phyloP scores from a whole-genome alignment of 2,113 vertebrate species.

The Cebidichthys violaceus region DNA sequence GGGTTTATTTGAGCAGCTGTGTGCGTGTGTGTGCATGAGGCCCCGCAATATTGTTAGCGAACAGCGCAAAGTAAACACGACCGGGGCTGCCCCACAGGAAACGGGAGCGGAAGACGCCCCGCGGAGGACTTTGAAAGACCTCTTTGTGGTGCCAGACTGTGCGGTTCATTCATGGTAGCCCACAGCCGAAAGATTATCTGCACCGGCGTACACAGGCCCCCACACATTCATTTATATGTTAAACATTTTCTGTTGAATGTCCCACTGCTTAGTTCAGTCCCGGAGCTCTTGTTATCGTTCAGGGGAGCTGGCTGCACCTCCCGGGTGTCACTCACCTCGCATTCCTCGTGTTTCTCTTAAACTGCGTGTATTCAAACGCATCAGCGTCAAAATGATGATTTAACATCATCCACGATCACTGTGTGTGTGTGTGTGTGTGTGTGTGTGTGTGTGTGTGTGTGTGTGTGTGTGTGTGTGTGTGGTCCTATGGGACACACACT shows the following conservation, averaged over 20 bases:
- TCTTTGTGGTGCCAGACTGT: slow-evolving; percentile 70
- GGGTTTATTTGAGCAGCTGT: not conserved
- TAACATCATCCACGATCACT: not conserved
- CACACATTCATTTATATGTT: not conserved
- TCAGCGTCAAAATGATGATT: not conserved
- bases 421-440: not conserved
- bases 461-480: not conserved
- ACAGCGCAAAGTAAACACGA: slow-evolving; percentile 69
- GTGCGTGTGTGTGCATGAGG: not conserved
- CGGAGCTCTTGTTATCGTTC: not conserved
- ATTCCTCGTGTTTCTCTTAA: not conserved
- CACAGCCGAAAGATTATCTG: slow-evolving; percentile 7
- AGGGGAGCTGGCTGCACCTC: not conserved
- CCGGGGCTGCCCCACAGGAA: slow-evolving; percentile 64
- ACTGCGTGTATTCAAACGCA: not conserved
- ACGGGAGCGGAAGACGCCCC: slow-evolving; percentile 73
- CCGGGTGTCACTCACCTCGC: not conserved
- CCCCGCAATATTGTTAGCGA: slow-evolving; percentile 44
- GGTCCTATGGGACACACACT: too few relatives aligned
- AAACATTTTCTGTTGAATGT: not conserved
- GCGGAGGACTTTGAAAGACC: slow-evolving; percentile 65
- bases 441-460: not conserved
- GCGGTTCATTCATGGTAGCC: slow-evolving; percentile 47
- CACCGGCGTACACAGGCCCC: not conserved
- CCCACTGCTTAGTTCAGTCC: too few relatives aligned